A percentile compares a stretch with the other conserved stretches of the same genome.
Evolutionary conservation across 1,140 invertebrate genomes (phyloP).

Genomic region (Drosophila obscura): DNA sequence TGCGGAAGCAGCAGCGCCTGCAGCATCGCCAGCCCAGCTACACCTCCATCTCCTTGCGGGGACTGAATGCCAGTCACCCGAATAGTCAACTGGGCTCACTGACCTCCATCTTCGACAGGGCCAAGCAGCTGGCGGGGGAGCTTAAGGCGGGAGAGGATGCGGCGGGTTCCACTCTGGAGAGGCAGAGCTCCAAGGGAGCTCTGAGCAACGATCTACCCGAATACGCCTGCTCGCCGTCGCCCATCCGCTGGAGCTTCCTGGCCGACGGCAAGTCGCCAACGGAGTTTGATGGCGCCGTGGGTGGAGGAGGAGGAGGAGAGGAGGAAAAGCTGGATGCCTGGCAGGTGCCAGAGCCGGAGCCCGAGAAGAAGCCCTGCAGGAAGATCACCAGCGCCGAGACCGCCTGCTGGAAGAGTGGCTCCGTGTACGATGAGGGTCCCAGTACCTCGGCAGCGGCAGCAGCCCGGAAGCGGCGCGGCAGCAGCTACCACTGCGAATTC

Average conservation of each 20-base stretch:
- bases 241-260: constrained; percentile 82
- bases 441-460: constrained; percentile 66
- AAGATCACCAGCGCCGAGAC: constrained; percentile 52
- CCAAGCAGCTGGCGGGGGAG: constrained; percentile 57
- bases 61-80: constrained; percentile 69
- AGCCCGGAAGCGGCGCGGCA: constrained; percentile 66
- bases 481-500: constrained; percentile 73
- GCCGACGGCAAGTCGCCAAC: constrained; percentile 76
- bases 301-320: constrained; percentile 44
- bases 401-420: constrained; percentile 45
- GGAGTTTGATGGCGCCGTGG: constrained; percentile 60
- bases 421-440: constrained; percentile 62
- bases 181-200: constrained; percentile 73
- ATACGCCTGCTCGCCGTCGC: constrained; percentile 80
- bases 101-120: constrained; percentile 79
- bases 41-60: constrained; percentile 74
- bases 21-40: constrained; percentile 80
- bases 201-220: constrained; percentile 79
- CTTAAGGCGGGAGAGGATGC: constrained; percentile 16
- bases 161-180: constrained; percentile 69
- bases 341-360: constrained; percentile 55
- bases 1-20: constrained; percentile 65
- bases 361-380: constrained; percentile 59
- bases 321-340: constrained; percentile 58
- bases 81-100: constrained; percentile 77